Conservation (phyloP, 2,797 vertebrate species). For the Poecile montanus region DNA sequence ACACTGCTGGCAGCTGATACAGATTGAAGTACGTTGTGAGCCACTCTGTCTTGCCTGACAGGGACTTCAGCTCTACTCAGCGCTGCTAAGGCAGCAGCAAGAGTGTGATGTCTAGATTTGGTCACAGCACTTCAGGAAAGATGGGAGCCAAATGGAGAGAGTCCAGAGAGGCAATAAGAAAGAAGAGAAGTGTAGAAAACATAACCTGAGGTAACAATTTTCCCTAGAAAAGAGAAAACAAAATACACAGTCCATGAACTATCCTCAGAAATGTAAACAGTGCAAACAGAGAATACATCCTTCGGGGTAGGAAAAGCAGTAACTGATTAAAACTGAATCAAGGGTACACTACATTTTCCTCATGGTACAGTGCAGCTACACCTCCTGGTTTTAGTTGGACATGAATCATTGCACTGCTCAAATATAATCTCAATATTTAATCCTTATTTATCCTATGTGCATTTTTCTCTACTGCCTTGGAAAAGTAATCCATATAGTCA, state of each 20-base stretch:
- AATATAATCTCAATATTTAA: not conserved
- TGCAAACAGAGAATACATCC: not conserved
- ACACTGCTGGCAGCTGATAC: slow-evolving; percentile 5
- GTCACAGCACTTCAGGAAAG: not conserved
- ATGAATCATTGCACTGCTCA: not conserved
- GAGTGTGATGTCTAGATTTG: not conserved
- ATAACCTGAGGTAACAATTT: not conserved
- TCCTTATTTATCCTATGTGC: not conserved
- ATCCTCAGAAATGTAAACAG: not conserved
- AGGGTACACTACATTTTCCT: not conserved
- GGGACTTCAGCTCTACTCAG: slow-evolving; percentile 20
- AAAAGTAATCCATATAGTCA: not conserved
- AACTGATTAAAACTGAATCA: not conserved
- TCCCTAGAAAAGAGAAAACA: not conserved
- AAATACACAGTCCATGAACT: not conserved
- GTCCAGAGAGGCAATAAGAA: not conserved
- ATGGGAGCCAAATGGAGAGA: not conserved
- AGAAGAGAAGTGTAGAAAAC: not conserved
- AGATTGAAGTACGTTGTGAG: slow-evolving; percentile 14
- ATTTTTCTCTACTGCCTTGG: not conserved
- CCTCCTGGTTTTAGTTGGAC: not conserved
- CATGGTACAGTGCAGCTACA: not conserved
- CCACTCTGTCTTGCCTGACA: not conserved
- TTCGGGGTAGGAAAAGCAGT: not conserved
- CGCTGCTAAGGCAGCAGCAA: not conserved